Conservation (phyloP, 2,888 invertebrate genomes). For the Thumatha senex region DNA sequence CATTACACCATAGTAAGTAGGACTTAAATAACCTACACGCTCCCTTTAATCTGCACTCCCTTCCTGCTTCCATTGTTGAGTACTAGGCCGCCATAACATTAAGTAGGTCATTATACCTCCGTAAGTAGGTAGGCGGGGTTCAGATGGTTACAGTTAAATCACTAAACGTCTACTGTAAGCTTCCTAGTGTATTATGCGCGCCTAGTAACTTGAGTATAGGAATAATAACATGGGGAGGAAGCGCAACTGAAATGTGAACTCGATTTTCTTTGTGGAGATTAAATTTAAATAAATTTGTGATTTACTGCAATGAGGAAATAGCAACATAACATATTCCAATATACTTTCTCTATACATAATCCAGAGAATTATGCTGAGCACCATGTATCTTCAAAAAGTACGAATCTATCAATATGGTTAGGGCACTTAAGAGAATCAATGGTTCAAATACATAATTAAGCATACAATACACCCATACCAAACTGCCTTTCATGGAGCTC, state of each 20-base stretch:
- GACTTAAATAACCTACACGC: neutral
- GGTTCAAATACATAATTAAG: too few species aligned
- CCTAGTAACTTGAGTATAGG: slow-evolving; percentile 29
- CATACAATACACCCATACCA: too few species aligned
- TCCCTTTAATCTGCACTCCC: slow-evolving; percentile 32
- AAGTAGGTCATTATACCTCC: slow-evolving; percentile 33
- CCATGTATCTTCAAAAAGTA: too few species aligned
- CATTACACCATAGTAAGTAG: neutral
- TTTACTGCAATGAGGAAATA: too few species aligned
- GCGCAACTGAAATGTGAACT: slow-evolving; percentile 18
- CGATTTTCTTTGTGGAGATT: neutral
- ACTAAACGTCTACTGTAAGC: slow-evolving; percentile 37
- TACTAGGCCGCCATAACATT: slow-evolving; percentile 34
- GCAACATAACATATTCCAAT: too few species aligned
- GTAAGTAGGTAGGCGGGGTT: slow-evolving; percentile 30
- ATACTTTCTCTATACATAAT: too few species aligned
- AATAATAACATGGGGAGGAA: slow-evolving; percentile 35
- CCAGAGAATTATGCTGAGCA: too few species aligned
- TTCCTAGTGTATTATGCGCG: slow-evolving; percentile 38
- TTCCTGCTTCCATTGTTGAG: slow-evolving; percentile 32
- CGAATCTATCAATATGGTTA: too few species aligned
- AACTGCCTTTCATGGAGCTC: too few species aligned
- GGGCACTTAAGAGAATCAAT: too few species aligned
- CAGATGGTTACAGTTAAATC: slow-evolving; percentile 45
- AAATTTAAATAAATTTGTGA: neutral